phyloP scores from a whole-genome alignment of 2,888 invertebrate genomes.

The Scelioninae gen. 2 region DNA sequence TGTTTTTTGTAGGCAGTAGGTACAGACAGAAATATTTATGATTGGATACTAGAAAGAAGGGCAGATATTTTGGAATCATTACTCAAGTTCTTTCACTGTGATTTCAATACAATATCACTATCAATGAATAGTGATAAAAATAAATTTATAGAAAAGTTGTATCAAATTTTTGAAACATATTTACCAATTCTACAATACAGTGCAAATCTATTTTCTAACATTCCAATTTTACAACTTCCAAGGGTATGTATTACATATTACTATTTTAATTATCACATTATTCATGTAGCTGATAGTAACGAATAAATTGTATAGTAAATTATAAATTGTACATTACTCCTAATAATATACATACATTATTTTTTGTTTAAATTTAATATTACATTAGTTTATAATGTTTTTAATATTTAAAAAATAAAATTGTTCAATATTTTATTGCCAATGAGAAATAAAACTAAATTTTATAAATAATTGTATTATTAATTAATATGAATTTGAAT shows the following conservation, averaged over 20 bases:
- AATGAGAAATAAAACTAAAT: no score
- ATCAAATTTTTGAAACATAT: constrained; percentile 92
- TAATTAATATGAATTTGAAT: no score
- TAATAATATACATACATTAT: no score
- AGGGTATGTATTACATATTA: constrained; percentile 78
- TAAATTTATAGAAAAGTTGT: constrained; percentile 84
- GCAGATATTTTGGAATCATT: constrained; percentile 86
- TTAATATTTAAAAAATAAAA: no score
- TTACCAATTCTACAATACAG: constrained; percentile 89
- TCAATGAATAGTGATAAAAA: constrained; percentile 77
- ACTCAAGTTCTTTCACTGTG: constrained; percentile 89
- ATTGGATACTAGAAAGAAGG: constrained; percentile 87
- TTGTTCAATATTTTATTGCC: no score
- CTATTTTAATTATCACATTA: no score
- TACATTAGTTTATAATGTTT: no score
- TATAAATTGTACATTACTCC: no score
- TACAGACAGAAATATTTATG: constrained; percentile 89
- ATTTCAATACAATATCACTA: constrained; percentile 83
- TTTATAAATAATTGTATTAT: no score
- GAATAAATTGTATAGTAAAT: no score
- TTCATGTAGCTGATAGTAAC: no score
- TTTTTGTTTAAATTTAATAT: no score
- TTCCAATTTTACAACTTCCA: constrained; percentile 87
- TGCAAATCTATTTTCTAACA: constrained; percentile 88
- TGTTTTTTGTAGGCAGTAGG: constrained; percentile 82